Base-by-base conservation (phyloP, 2,797 vertebrate species). In the Peromyscus attwateri region DNA sequence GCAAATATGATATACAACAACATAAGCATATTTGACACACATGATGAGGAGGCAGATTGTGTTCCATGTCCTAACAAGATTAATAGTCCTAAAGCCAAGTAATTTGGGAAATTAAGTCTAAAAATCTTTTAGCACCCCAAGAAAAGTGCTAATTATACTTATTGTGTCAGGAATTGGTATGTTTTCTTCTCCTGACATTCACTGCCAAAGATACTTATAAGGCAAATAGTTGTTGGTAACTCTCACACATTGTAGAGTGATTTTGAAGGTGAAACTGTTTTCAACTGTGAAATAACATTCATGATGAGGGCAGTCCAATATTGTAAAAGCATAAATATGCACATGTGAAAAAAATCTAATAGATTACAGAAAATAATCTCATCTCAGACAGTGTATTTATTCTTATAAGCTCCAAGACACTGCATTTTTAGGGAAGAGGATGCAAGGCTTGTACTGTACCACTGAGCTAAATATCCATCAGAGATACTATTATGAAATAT, bases 221-320 rank as follows among this genome's bases (percentile, higher is more conserved):
- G 46, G 10, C 23, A 89, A 77, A 27, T 34, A 85, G 40, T 11
- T 52, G 52, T n/a, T 49, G 21, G 37, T 71, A 77, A 49, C 14
- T 84, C 27, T 85, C 76, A 55, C 3, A 79, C 25, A 66, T 68
- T 13, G 0, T n/a, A 57, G 88, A 1, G 5, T 25, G 62, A 40
- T 12, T 31, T 92, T 95, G n/a, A 93, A 87, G 73, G 25, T 62
- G 37, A 95, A 93, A 87, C 0, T 70, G 73, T 96, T 79, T 96
- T 87, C 88, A 90, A 29, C 6, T 29, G 1, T 92, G 43, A 62
- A 57, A 27, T 89, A 31, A 55, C 55, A 25, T 2, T 60, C 12
- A 34, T 49, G 57, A 80, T 60, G 3, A 91, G 19, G 12, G 7
- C 5, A 77, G 17, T 13, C 23, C 34, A n/a, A 3, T 64, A 10